Evolutionary conservation across 2,113 vertebrate genomes (phyloP).

Genomic region (Haplochromis burtoni): DNA sequence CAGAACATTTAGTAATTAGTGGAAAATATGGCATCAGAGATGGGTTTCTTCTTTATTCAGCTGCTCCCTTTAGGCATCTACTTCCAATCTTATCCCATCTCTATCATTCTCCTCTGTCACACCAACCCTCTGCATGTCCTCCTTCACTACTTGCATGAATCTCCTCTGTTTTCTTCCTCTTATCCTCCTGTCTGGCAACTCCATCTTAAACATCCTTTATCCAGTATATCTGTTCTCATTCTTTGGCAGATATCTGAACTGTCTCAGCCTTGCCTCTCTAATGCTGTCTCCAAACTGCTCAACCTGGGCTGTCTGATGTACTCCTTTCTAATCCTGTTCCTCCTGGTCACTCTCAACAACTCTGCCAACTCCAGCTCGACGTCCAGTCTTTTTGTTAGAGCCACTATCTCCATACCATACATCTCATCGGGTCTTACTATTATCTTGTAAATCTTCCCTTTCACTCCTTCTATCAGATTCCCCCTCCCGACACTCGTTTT

Average conservation of each 20-base stretch:
- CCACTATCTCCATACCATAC: neutral
- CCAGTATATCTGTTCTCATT: neutral
- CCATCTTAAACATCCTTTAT: neutral
- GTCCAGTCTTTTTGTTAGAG: neutral
- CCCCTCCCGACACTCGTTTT: fast-evolving
- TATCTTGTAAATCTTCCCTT: neutral
- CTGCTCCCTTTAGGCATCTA: neutral
- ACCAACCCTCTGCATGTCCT: neutral
- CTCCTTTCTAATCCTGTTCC: neutral
- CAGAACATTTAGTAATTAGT: neutral
- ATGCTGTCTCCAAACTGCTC: neutral
- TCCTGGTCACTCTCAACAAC: neutral
- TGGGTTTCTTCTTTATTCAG: neutral
- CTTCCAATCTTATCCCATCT: neutral
- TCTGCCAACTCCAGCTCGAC: fast-evolving
- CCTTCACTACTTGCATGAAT: neutral
- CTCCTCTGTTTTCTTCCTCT: neutral
- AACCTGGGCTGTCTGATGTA: neutral
- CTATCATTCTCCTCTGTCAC: neutral
- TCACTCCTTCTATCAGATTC: neutral
- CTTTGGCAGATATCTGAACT: neutral
- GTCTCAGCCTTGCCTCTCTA: neutral
- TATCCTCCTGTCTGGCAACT: neutral
- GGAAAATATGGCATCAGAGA: neutral
- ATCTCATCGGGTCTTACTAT: fast-evolving